Evolutionary conservation across 2,797 vertebrate genomes (phyloP), one percentile per base, ranked within the genome.

Genomic region (Hafferia zeledoni): DNA sequence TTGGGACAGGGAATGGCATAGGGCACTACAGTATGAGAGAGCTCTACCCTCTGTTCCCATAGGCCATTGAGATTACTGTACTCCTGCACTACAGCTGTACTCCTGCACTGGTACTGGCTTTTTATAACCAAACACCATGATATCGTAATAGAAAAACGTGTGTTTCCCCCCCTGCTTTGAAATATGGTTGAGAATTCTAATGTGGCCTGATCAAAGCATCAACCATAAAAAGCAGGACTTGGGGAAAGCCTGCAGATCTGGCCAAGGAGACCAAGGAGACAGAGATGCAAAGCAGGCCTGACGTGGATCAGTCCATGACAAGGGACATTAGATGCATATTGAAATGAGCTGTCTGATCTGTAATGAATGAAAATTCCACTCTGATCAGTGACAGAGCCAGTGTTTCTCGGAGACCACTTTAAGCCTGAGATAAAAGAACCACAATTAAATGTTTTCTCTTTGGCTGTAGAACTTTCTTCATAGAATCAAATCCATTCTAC

Each of bases 401-500:
- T 91, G 80, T 86, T 91, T 94, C 86, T 78, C 52, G 39, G 85
- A 96, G 87, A 94, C 50, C 70, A 57, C 47, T 93, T 94, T 87
- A 94, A 96, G 87, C 85, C 59, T 79, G 1, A 6, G 67, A 95
- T 94, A 90, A 94, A 97, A 96, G 94, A 94, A 24, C 41, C 0
- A 2, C 94, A 94, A 94, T 84, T 1, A 13, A 93, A 90, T 94
- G 83, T 91, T 96, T 96, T 91, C 85, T 94, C 47, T 76, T 76
- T 86, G 85, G 80, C 83, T 93, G 77, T 87, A 86, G 80, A 84
- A 90, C 85, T 67, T 93, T 89, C 95, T 95, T 95, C 77, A 79
- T 25, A 94, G 94, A 86, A 86, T 93, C 89, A 94, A 93, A 96
- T 87, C 83, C 85, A 95, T 94, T 96, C 77, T 94, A 92, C 11